Base-by-base conservation (phyloP, 2,113 vertebrate genomes). In the Rhynchomys soricoides region DNA sequence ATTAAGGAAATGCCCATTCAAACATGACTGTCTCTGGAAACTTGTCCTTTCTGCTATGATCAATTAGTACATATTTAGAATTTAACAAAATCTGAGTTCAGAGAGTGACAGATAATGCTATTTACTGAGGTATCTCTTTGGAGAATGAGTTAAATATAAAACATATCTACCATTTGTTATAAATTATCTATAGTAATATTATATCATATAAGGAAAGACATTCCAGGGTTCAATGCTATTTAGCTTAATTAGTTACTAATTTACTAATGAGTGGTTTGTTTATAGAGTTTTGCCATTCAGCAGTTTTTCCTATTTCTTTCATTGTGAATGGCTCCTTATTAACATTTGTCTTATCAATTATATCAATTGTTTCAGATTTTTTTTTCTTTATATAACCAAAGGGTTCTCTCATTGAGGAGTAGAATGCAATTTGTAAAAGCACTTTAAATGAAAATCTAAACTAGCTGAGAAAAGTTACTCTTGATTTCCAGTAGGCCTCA, bases 51-150 rank as follows among this genome's bases (percentile, higher is more conserved):
- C 15, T 93, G 15, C 86, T 24, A 43, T 85, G 10, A 62, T 48
- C 57, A 88, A 85, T 70, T 62, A 88, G 59, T 45, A 12, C 4
- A 70, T n/a, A 13, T 87, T 81, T 64, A 92, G 37, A 70, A 90
- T 5, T n/a, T 43, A 31, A 70, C 45, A 59, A 93, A 90, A 26
- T 45, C 29, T 75, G 79, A 95, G 83, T 87, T 94, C 40, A 71
- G 55, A 81, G 29, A 93, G 77, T 81, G 40, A 59, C 16, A 52
- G 9, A 50, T 73, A 34, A 75, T 37, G 15, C 24, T 37, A 24
- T 97, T 90, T 94, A 96, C 78, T 24, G 95, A 97, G 86, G 92
- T 91, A 90, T 96, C 70, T 86, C 1, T 98, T 81, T 91, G 90
- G 43, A 19, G 66, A 97, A 97, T 48, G n/a, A 97, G 79, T 55